Evolutionary conservation across 2,888 invertebrate species (phyloP), one percentile per base, ranked within the genome.

Genomic region (Epinotia bilunana): DNA sequence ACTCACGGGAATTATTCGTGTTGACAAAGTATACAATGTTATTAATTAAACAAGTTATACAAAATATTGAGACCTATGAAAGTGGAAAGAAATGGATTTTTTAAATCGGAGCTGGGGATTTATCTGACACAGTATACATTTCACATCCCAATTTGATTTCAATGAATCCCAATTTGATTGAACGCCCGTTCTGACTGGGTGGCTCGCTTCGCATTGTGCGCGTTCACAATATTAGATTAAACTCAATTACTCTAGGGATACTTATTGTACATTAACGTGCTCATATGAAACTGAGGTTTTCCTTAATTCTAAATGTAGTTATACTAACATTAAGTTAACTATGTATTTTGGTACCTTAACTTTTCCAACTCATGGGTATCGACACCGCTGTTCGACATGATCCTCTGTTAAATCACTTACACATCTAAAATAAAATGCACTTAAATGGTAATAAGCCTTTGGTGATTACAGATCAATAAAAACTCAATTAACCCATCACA

Each of bases 351-450:
- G 39, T 76, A 93, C 93, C 92, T 92, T 77, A 93, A 84, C 81
- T 87, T 91, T 79, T 92, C 89, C 83, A 92, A 82, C 79, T 93
- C 93, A 69, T 88, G 87, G 49, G 90, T 81, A 83, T 92, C 92
- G 55, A 85, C 79, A 2, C 87, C 86, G 73, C 88, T 88, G 80
- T 91, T 91, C 78, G 84, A 85, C 91, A 91, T 92, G 75, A 78
- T 87, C 77, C 79, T 74, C 78, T 63, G 65, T 64, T 16, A 76
- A 60, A 43, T 60, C 28, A 70, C 71, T 65, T 55, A 23, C 61
- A 33, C 74, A 68, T 72, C 58, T 60, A 71, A 75, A 78, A 72
- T 76, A 79, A 79, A 78, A 74, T 64, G 73, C 28, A 61, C 58
- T 77, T 49, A 23, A 20, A 57, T 16, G 46, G 46, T 1, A 16